Evolutionary conservation across 2,113 vertebrate species (phyloP), one percentile per base, ranked within the genome.

Genomic region (Tenrec ecaudatus): DNA sequence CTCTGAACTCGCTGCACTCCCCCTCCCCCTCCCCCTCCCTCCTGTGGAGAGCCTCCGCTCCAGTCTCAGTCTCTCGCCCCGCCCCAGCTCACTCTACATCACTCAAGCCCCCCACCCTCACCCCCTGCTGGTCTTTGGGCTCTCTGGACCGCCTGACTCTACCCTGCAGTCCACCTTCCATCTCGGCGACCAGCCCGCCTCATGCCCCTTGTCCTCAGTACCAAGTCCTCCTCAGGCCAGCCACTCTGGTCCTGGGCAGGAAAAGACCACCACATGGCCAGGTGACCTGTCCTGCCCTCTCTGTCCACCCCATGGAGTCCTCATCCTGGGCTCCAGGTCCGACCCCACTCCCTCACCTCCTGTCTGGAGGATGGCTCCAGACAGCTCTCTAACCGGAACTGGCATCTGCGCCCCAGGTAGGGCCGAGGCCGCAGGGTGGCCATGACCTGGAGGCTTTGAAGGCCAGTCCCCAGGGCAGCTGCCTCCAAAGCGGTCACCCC

Each of bases 401-500:
- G 6, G 64, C 22, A 66, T 27, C 60, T 7, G 0, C 4, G 1
- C 1, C 27, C 43, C 1, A 66, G 47, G 57, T 27, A 36, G 25
- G 4, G 57, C 87, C 57, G 1, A 0, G 11, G 23, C 25, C 1
- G 2, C 40, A 77, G 31, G 68, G 69, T 47, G 40, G 47, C 57
- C 47, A 53, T 53, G 47, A 10, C 47, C n/a, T 2, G 84, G 85
- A 14, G 84, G 2, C 77, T 96, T 95, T 96, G 96, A 95, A 96
- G 96, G 96, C 96, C 85, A 90, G 82, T 93, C 97, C 93, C 3
- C 97, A 88, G 97, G 75, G 95, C 96, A 68, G 10, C 81, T 89
- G 62, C 97, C 64, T 96, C 93, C 92, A 94, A 97, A 92, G 94
- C 97, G 97, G 97, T 98, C 98, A 98, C 98, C 98, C 98, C 98